Conservation (phyloP, 64 coral and sea anemone species). For the Platygyra sinensis region DNA sequence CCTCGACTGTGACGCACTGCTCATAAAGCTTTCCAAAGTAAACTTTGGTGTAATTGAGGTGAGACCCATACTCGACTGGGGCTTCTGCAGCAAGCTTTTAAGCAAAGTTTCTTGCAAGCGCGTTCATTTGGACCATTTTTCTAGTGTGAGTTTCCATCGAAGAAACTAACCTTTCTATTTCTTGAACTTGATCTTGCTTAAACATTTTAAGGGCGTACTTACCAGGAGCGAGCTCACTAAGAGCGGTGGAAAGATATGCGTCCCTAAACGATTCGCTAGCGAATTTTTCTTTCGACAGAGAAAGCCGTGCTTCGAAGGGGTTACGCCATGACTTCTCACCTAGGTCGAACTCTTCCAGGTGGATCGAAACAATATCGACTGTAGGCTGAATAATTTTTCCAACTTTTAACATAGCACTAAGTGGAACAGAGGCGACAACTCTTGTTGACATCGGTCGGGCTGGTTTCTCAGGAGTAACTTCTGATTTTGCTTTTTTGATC, state of each 20-base stretch:
- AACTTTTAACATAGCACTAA: conserved; percentile 42
- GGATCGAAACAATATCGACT: conserved; percentile 27
- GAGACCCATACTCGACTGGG: conserved; percentile 7
- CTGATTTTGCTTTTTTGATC: no score
- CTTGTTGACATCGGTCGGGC: conserved; percentile 17
- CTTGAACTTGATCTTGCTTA: conserved; percentile 56
- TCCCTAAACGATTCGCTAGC: conserved; percentile 50
- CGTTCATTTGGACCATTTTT: conserved; percentile 75
- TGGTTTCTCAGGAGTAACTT: conserved; percentile 14
- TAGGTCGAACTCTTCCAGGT: conserved; percentile 57
- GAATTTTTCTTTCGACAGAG: conserved; percentile 51
- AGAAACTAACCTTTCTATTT: conserved; percentile 44
- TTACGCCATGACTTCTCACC: conserved; percentile 38
- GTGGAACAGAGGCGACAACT: conserved; percentile 48
- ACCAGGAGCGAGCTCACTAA: conserved; percentile 17
- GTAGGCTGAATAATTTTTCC: conserved; percentile 58
- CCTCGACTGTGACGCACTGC: conserved; percentile 44
- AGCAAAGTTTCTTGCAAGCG: conserved; percentile 58
- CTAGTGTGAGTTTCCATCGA: conserved; percentile 48
- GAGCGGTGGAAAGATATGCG: conserved; percentile 35
- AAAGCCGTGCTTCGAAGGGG: conserved; percentile 40
- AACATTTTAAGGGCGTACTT: conserved; percentile 70
- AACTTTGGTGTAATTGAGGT: conserved; percentile 32
- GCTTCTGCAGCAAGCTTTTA: conserved; percentile 9
- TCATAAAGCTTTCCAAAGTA: not conserved